Evolutionary conservation across 2,113 vertebrate species (phyloP), one percentile per base, ranked within the genome.

Genomic region (Pleuronectes platessa): DNA sequence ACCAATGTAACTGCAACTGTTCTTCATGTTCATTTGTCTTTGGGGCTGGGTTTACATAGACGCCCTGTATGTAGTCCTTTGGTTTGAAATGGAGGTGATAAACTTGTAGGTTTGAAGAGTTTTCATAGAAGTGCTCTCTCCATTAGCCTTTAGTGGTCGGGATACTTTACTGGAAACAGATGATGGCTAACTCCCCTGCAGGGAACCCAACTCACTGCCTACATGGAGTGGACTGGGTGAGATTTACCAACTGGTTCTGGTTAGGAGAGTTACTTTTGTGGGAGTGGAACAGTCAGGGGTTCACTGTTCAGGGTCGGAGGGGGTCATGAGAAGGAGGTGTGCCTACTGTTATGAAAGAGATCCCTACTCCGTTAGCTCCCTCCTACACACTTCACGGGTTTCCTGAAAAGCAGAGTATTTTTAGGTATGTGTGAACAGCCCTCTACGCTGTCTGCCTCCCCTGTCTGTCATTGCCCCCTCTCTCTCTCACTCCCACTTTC

Each of bases 401-500:
- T 84, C 82, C 86, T 88, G 74, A 90, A 89, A 85, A 85, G 80
- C 71, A 75, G 20, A 60, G 72, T 86, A 83, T 84, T 81, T 89
- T 83, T 86, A 82, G 70, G 12, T 63, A 58, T 72, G 53, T 83
- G 72, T 86, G 80, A 88, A 76, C 42, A 72, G 73, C 55, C 76
- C 54, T 79, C 23, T 61, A 5, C 0, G 9, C 63, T 64, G 62
- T 77, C 74, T 72, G 68, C 27, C 76, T 74, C 24, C 49, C 24
- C 54, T 66, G 59, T 72, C 68, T 54, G 56, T 64, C 60, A 31
- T 21, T 74, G 42, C 58, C 18, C 54, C 20, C 61, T 6, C 31
- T 21, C 54, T 55, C 24, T 26, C 75, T 56, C 61, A n/a, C 71
- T 70, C 67, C 78, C n/a, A 35, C 64, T 68, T 54, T 60, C 59